Evolutionary conservation across 2,113 vertebrate species (phyloP).

Genomic region (Gila orcuttii): DNA sequence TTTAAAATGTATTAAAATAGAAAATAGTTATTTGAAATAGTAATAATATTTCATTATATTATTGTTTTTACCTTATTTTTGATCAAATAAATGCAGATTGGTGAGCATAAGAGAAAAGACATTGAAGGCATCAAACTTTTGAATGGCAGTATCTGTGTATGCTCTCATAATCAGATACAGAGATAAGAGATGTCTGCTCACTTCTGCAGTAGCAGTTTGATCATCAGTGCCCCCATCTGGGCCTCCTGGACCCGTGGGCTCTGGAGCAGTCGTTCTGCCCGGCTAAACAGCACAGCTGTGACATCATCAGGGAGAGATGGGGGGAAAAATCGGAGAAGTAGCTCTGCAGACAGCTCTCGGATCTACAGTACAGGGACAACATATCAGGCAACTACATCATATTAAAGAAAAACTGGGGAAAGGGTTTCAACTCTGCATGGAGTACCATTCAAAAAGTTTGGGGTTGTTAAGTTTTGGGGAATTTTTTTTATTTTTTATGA

Average conservation of each 20-base stretch:
- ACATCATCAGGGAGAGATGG: conserved; percentile 66
- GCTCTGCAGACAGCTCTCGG: conserved; percentile 81
- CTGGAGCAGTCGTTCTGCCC: conserved; percentile 71
- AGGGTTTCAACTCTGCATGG: neutral
- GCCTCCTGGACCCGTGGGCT: conserved; percentile 86
- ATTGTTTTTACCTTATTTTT: neutral
- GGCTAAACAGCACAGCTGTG: conserved; percentile 65
- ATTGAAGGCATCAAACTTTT: neutral
- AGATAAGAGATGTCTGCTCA: conserved; percentile 61
- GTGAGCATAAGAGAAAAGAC: neutral
- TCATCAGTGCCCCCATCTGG: conserved; percentile 83
- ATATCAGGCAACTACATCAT: neutral
- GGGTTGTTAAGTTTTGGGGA: neutral
- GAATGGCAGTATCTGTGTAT: neutral
- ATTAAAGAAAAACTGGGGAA: neutral
- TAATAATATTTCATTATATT: neutral
- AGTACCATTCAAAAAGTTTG: neutral
- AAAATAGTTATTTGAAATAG: neutral
- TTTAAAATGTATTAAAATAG: neutral
- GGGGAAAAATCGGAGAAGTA: conserved; percentile 82
- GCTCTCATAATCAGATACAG: neutral
- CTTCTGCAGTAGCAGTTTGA: conserved; percentile 84
- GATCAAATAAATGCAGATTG: neutral
- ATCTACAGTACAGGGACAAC: conserved; percentile 72
- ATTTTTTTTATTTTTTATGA: neutral